These are phyloP conservation scores for Syngnathus rostellatus DNA, from an alignment of 2,797 vertebrate species.

Conservation along the genomic window DNA sequence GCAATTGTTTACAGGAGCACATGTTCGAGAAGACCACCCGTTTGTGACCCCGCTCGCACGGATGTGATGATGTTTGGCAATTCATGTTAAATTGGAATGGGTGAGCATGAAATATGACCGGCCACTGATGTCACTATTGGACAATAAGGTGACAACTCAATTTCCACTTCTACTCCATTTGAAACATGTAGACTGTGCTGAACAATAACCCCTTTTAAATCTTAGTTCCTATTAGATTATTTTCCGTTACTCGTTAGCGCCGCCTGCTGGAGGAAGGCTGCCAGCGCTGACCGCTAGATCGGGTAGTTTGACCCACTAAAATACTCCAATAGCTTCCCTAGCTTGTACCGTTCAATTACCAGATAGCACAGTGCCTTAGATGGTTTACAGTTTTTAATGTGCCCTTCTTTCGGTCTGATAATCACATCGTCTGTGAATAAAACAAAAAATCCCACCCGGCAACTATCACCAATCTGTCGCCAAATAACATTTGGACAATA, in stretches of 20 bases:
- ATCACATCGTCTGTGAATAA: conserved; percentile 62
- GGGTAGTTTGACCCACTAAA: background rate
- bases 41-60: too few relatives aligned
- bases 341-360: conserved; percentile 48
- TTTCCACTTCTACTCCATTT: too few relatives aligned
- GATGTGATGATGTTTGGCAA: too few relatives aligned
- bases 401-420: conserved; percentile 77
- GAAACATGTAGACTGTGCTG: too few relatives aligned
- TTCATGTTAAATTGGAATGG: too few relatives aligned
- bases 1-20: too few relatives aligned
- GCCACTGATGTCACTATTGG: too few relatives aligned
- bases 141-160: too few relatives aligned
- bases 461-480: conserved; percentile 53
- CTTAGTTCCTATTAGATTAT: too few relatives aligned
- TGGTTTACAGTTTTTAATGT: conserved; percentile 60
- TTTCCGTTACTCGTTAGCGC: conserved; percentile 7
- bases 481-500: conserved; percentile 71
- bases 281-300: background rate
- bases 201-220: too few relatives aligned
- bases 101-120: too few relatives aligned
- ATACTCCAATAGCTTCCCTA: background rate
- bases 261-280: conserved; percentile 5
- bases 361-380: conserved; percentile 84
- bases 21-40: too few relatives aligned
- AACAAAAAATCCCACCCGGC: conserved; percentile 10